A percentile compares a stretch with the other conserved stretches of the same genome.
phyloP scores from a whole-genome alignment of 1,140 invertebrate genomes.

The Zaprionus ornatus region DNA sequence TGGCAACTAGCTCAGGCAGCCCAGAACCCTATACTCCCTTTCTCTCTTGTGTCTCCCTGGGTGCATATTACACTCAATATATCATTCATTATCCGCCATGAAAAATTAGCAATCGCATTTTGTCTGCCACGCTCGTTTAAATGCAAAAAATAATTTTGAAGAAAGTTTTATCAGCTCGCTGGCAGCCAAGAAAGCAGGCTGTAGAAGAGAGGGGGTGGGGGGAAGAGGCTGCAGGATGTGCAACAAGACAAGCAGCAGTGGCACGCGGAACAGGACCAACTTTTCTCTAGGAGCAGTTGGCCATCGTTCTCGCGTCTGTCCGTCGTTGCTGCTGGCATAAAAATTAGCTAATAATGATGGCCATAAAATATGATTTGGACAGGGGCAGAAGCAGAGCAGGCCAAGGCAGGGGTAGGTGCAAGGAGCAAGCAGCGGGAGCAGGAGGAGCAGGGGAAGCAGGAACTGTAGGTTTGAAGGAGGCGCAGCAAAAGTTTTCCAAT shows the following conservation, averaged over 20 bases:
- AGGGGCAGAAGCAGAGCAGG: not conserved
- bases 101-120: conserved; percentile 81
- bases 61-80: conserved; percentile 67
- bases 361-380: conserved; percentile 77
- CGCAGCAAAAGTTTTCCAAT: conserved; percentile 75
- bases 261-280: conserved; percentile 54
- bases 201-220: not conserved
- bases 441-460: not conserved
- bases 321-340: conserved; percentile 52
- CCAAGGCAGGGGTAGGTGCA: too few relatives aligned
- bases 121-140: conserved; percentile 66
- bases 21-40: not conserved
- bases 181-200: conserved; percentile 46
- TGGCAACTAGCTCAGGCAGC: conserved; percentile 48
- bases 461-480: not conserved
- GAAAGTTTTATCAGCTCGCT: conserved; percentile 71
- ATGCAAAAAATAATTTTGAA: conserved; percentile 63
- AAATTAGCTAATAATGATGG: conserved; percentile 82
- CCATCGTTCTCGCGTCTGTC: not conserved
- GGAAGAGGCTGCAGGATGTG: conserved; percentile 41
- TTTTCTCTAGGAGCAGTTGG: conserved; percentile 46
- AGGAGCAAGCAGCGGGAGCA: not conserved
- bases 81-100: conserved; percentile 79
- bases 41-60: not conserved
- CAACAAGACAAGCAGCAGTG: conserved; percentile 65